Conservation (phyloP, 2,888 invertebrate genomes). For the Idaea dimidiata region DNA sequence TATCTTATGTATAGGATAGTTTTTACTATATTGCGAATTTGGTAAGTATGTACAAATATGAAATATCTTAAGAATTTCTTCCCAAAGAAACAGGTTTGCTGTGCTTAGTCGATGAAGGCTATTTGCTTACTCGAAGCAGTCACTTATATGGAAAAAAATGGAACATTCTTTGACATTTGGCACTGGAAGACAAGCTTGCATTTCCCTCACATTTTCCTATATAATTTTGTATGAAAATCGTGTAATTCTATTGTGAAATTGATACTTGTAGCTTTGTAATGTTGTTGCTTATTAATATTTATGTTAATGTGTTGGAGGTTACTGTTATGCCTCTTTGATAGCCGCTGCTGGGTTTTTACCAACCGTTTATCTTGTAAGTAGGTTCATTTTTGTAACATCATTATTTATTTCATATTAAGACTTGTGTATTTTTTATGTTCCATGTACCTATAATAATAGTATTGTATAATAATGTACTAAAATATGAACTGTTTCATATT, state of each 20-base stretch:
- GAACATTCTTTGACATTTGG: background rate
- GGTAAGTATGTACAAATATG: conserved; percentile 1
- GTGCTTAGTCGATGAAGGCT: background rate
- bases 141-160: background rate
- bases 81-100: background rate
- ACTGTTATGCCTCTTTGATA: background rate
- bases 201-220: background rate
- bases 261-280: background rate
- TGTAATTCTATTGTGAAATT: background rate
- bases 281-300: background rate
- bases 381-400: background rate
- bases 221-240: background rate
- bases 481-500: too few relatives aligned
- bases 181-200: background rate
- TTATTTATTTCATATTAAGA: background rate
- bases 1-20: background rate
- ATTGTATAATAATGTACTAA: too few relatives aligned
- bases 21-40: background rate
- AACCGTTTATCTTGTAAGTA: background rate
- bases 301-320: background rate
- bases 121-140: background rate
- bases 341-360: background rate
- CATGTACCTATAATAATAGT: background rate
- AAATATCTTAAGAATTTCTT: background rate
- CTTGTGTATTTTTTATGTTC: background rate